Conservation (phyloP, 2,113 vertebrate genomes). For the Dicentrarchus labrax region DNA sequence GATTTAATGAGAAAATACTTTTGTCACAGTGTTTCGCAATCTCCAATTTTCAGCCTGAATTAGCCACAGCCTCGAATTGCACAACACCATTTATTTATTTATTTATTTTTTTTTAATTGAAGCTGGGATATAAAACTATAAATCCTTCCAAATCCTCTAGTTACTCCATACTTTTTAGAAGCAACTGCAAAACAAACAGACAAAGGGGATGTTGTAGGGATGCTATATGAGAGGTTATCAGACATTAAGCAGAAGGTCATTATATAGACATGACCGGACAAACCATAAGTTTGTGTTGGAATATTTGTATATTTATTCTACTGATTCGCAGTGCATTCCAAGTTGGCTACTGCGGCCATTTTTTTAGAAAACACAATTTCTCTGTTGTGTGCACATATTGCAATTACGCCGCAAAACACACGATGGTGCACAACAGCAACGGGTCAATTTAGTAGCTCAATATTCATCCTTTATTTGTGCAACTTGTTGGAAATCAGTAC, state of each 20-base stretch:
- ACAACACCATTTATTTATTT: slow-evolving; percentile 42
- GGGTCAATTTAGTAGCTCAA: rapidly evolving
- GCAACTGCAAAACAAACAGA: not conserved
- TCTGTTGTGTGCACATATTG: not conserved
- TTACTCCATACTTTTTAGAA: not conserved
- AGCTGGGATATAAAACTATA: slow-evolving; percentile 20
- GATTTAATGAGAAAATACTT: slow-evolving; percentile 31
- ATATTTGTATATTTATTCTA: not conserved
- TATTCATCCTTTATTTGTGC: not conserved
- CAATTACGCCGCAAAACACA: slow-evolving; percentile 30
- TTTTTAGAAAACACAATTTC: not conserved
- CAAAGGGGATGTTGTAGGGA: not conserved
- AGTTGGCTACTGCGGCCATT: not conserved
- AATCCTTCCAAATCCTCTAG: slow-evolving; percentile 15
- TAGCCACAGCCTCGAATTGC: slow-evolving; percentile 35
- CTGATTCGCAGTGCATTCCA: no score
- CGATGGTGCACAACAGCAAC: slow-evolving; percentile 56
- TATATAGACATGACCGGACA: not conserved
- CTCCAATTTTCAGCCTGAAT: not conserved
- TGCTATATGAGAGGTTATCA: not conserved
- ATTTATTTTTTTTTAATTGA: slow-evolving; percentile 32
- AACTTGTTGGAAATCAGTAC: not conserved
- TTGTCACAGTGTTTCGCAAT: slow-evolving; percentile 37
- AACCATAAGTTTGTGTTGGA: not conserved
- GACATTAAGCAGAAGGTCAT: not conserved